These are phyloP conservation scores for Crocuta crocuta DNA, from an alignment of 2,113 vertebrate species.

Conservation along the genomic window DNA sequence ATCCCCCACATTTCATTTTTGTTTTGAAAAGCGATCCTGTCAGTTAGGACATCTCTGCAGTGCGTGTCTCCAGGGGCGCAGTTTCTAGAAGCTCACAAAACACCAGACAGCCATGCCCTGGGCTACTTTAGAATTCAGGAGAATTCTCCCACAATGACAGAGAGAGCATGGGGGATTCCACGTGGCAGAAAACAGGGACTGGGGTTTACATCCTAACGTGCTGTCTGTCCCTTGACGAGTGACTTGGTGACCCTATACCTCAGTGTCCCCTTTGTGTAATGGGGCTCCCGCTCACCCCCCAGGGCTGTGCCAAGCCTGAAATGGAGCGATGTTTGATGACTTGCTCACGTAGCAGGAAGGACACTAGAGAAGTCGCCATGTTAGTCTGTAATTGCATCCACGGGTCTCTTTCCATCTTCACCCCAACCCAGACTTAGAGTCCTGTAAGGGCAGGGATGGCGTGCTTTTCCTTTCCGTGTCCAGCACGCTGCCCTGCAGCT, in stretches of 20 bases:
- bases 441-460: not conserved
- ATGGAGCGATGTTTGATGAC: rapidly evolving
- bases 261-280: not conserved
- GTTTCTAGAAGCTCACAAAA: not conserved
- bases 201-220: rapidly evolving
- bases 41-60: not conserved
- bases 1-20: rapidly evolving
- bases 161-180: rapidly evolving
- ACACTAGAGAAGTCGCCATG: rapidly evolving
- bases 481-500: rapidly evolving
- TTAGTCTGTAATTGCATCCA: rapidly evolving
- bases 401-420: not conserved
- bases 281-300: not conserved
- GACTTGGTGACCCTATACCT: rapidly evolving
- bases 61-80: rapidly evolving
- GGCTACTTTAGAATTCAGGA: rapidly evolving
- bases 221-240: not conserved
- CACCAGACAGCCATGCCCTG: rapidly evolving
- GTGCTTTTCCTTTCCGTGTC: not conserved
- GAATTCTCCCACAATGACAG: rapidly evolving
- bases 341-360: rapidly evolving
- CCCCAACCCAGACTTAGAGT: not conserved
- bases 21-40: not conserved
- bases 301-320: not conserved
- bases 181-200: rapidly evolving